These are phyloP conservation scores for Schizothorax lantsangensis DNA, from an alignment of 2,797 vertebrate species.

Conservation along the genomic window DNA sequence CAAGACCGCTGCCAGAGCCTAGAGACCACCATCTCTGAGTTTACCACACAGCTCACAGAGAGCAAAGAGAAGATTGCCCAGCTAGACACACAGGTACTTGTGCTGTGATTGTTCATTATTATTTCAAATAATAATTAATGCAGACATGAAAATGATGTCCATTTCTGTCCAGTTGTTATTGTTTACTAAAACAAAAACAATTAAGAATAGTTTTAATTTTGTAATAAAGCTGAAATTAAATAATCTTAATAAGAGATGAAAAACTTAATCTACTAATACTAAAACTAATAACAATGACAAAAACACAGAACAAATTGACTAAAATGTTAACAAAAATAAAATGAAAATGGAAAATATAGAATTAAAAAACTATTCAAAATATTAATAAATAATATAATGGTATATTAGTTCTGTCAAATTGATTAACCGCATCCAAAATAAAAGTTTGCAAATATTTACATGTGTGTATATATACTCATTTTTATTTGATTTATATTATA, in stretches of 20 bases:
- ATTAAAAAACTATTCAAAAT: neutral
- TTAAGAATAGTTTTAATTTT: neutral
- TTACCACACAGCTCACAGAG: constrained; percentile 88
- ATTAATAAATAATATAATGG: neutral
- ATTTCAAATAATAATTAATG: neutral
- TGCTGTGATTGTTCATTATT: neutral
- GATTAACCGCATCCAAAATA: neutral
- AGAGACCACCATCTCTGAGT: constrained; percentile 84
- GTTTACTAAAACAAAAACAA: neutral
- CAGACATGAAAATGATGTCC: neutral
- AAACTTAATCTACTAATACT: neutral
- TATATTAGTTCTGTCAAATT: neutral
- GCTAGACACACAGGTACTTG: constrained; percentile 89
- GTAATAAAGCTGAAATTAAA: neutral
- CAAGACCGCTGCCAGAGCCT: constrained; percentile 90
- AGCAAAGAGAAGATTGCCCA: constrained; percentile 93
- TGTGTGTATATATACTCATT: too few species aligned
- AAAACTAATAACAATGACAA: neutral
- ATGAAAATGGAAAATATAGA: neutral
- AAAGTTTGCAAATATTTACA: neutral
- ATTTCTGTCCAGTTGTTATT: neutral
- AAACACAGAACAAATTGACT: neutral
- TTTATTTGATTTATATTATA: neutral
- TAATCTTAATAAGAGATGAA: neutral
- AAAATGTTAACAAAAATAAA: neutral